A percentile compares a stretch with the other conserved stretches of the same genome.
Conservation (phyloP, 2,113 vertebrate genomes). For the Recurvirostra avosetta region DNA sequence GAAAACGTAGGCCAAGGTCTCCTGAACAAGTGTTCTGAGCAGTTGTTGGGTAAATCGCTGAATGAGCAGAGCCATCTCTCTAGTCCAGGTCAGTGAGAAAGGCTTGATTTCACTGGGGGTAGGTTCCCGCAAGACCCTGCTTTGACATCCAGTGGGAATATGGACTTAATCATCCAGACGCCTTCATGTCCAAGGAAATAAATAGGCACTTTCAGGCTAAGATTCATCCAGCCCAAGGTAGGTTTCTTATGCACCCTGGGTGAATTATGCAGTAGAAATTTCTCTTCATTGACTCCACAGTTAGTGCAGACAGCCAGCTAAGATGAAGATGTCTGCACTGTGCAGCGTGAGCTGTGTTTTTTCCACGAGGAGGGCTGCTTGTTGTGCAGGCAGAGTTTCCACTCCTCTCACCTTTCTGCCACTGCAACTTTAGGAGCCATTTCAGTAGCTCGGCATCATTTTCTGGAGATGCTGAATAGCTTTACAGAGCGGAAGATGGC, state of each 20-base stretch:
- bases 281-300: background rate
- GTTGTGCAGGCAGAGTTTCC: slow-evolving; percentile 34
- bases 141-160: background rate
- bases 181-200: background rate
- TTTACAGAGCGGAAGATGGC: background rate
- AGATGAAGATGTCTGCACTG: background rate
- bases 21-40: background rate
- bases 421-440: slow-evolving; percentile 35
- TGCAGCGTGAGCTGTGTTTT: background rate
- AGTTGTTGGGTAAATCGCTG: background rate
- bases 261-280: background rate
- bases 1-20: background rate
- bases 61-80: background rate
- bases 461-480: background rate
- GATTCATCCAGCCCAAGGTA: background rate
- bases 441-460: slow-evolving; percentile 30
- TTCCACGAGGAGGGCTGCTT: slow-evolving; percentile 19
- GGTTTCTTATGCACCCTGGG: background rate
- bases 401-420: slow-evolving; percentile 56
- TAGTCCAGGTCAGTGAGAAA: background rate
- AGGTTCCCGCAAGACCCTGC: background rate
- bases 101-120: background rate
- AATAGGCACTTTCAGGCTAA: background rate
- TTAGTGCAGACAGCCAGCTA: background rate
- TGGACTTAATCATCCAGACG: background rate